Conservation (phyloP, 2,113 vertebrate species). For the Pycnonotus jocosus region DNA sequence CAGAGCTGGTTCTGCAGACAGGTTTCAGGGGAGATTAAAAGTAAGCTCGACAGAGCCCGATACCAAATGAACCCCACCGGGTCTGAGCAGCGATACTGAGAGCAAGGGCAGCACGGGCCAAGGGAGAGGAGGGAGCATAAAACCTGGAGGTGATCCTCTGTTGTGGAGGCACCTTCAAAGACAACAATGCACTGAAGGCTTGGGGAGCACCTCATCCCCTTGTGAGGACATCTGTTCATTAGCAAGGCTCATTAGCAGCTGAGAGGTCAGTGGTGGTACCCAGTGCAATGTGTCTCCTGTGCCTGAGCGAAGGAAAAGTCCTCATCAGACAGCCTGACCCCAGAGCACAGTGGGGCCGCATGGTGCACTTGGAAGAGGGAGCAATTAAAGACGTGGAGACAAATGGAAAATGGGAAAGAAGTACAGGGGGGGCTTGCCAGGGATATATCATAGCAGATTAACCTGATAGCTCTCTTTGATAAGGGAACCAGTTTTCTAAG, state of each 20-base stretch:
- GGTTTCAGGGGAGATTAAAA: slow-evolving; percentile 9
- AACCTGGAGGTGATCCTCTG: neutral
- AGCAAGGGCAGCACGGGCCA: neutral
- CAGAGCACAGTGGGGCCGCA: fast-evolving
- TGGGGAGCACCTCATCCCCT: neutral
- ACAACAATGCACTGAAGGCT: neutral
- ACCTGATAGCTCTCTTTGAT: slow-evolving; percentile 38
- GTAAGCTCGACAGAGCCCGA: fast-evolving
- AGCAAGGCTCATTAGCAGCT: neutral
- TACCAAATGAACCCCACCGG: fast-evolving
- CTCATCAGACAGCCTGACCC: neutral
- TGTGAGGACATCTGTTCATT: neutral
- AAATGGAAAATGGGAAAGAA: slow-evolving; percentile 22
- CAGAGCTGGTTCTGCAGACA: neutral
- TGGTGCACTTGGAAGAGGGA: neutral
- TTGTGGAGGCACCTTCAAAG: neutral
- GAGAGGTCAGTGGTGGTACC: neutral
- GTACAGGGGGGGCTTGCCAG: neutral
- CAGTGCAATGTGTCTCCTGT: fast-evolving
- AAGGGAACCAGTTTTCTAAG: slow-evolving; percentile 23
- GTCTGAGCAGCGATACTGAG: fast-evolving
- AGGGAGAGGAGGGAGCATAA: neutral
- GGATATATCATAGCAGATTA: slow-evolving; percentile 24
- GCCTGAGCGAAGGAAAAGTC: neutral
- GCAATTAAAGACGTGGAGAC: neutral